Conservation (phyloP, 2,113 vertebrate species). For the Camarhynchus parvulus region DNA sequence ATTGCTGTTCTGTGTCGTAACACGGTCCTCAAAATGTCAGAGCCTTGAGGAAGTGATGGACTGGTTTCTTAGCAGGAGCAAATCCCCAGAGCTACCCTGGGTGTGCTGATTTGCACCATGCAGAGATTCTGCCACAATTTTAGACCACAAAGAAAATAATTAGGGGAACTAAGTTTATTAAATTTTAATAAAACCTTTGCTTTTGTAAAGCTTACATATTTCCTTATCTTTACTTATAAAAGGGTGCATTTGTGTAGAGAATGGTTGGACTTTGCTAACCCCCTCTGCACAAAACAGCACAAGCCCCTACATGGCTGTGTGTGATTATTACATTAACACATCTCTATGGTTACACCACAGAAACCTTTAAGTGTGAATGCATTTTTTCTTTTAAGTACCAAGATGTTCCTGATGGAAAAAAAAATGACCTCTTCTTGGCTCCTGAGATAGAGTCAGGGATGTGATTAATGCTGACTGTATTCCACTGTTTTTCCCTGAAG, state of each 20-base stretch:
- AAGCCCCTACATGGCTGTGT: slow-evolving; percentile 53
- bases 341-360: slow-evolving; percentile 70
- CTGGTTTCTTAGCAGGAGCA: slow-evolving; percentile 1
- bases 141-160: not conserved
- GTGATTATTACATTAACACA: slow-evolving; percentile 71
- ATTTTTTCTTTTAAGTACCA: slow-evolving; percentile 66
- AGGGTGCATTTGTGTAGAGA: not conserved
- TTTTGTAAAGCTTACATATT: not conserved
- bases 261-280: slow-evolving; percentile 15
- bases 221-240: not conserved
- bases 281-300: slow-evolving; percentile 35
- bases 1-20: not conserved
- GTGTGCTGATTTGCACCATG: not conserved
- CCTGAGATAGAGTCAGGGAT: slow-evolving; percentile 56
- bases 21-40: slow-evolving; percentile 11
- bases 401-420: slow-evolving; percentile 63
- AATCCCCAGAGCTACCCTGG: not conserved
- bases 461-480: slow-evolving; percentile 63
- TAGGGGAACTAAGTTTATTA: not conserved
- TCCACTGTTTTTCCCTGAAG: slow-evolving; percentile 50
- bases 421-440: slow-evolving; percentile 63
- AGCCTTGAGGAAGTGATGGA: not conserved
- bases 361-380: slow-evolving; percentile 67
- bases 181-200: not conserved
- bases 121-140: not conserved